Evolutionary conservation across 2,113 vertebrate genomes (phyloP).

Genomic region (Calyptommatus sinebrachiatus): DNA sequence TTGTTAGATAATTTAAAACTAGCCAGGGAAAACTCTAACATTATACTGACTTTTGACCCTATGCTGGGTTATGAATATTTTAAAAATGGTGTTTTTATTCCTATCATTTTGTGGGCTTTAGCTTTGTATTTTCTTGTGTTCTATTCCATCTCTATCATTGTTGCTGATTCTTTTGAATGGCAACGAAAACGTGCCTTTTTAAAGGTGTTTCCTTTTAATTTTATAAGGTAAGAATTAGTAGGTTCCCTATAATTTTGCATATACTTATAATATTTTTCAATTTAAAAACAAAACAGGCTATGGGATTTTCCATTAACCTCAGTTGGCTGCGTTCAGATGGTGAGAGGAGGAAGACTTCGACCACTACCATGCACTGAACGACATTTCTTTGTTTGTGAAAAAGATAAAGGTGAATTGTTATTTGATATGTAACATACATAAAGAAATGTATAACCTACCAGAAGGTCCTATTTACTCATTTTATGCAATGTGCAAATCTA

Average conservation of each 20-base stretch:
- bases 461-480: not conserved
- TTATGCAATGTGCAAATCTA: not conserved
- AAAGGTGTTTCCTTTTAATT: not conserved
- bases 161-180: no score
- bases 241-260: not conserved
- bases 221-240: not conserved
- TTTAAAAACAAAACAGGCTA: constrained; percentile 7
- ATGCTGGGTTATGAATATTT: no score
- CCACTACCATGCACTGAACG: not conserved
- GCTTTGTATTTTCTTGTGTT: no score
- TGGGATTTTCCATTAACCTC: constrained; percentile 1
- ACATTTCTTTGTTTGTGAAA: constrained; percentile 21
- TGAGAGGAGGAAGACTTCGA: constrained; percentile 3
- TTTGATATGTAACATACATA: not conserved
- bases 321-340: not conserved
- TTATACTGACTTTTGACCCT: no score
- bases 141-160: no score
- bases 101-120: no score
- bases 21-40: no score
- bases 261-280: not conserved
- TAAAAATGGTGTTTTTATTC: no score
- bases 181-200: not conserved
- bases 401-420: not conserved
- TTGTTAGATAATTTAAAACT: no score
- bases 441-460: no score